These are phyloP conservation scores for Drosophila monieri DNA, from an alignment of 2,888 invertebrate genomes.

Conservation along the genomic window DNA sequence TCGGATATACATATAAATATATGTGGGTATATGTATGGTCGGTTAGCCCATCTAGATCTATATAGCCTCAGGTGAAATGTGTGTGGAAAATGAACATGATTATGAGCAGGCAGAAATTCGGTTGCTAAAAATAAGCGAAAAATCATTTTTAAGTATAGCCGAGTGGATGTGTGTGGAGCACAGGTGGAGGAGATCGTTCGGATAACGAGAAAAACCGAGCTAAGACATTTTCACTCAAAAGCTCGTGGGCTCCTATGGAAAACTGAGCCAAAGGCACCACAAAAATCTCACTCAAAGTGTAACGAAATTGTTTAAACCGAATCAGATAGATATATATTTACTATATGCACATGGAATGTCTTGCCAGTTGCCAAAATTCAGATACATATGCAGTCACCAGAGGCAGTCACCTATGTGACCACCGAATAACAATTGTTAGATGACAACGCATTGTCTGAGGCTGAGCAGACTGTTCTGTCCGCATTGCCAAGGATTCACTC, in stretches of 20 bases:
- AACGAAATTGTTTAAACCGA: slow-evolving; percentile 24
- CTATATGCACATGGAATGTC: slow-evolving; percentile 31
- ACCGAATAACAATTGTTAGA: slow-evolving; percentile 70
- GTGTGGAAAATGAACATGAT: slow-evolving; percentile 78
- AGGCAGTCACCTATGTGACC: slow-evolving; percentile 57
- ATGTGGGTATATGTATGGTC: slow-evolving; percentile 18
- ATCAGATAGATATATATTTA: slow-evolving; percentile 11
- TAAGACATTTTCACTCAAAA: slow-evolving; percentile 41
- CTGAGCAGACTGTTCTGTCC: slow-evolving; percentile 32
- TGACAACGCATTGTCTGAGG: slow-evolving; percentile 68
- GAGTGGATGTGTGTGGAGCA: slow-evolving; percentile 40
- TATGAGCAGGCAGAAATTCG: slow-evolving; percentile 69
- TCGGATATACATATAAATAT: slow-evolving; percentile 38
- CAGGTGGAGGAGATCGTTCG: slow-evolving; percentile 60
- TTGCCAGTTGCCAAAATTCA: slow-evolving; percentile 37
- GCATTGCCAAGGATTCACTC: slow-evolving; percentile 76
- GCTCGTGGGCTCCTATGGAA: slow-evolving; percentile 59
- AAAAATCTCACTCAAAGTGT: slow-evolving; percentile 34
- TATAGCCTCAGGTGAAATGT: slow-evolving; percentile 81
- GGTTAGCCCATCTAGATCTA: slow-evolving; percentile 25
- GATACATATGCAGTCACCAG: slow-evolving; percentile 1
- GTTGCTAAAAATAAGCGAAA: slow-evolving; percentile 80
- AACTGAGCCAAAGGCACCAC: slow-evolving; percentile 43
- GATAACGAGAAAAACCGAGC: slow-evolving; percentile 9
- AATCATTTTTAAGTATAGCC: slow-evolving; percentile 65